A percentile compares a stretch with the other conserved stretches of the same genome.
Conservation (phyloP, 1,140 invertebrate genomes). For the Popillia japonica region DNA sequence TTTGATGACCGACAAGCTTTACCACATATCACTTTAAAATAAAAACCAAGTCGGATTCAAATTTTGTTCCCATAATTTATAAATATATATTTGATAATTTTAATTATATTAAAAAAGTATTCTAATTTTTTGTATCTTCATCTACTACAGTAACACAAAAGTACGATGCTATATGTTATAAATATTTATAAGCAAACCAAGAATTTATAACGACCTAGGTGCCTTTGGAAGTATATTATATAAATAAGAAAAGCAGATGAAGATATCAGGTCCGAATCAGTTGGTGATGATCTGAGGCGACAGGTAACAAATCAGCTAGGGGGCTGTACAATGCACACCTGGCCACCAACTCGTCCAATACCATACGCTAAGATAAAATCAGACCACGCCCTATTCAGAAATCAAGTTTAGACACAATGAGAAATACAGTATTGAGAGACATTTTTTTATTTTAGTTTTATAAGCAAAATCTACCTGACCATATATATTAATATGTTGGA, state of each 20-base stretch:
- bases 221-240: slow-evolving; percentile 9
- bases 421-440: slow-evolving; percentile 34
- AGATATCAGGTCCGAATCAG: slow-evolving; percentile 44
- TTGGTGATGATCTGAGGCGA: slow-evolving; percentile 47
- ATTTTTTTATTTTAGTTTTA: slow-evolving; percentile 8
- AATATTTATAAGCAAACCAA: neutral
- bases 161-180: neutral
- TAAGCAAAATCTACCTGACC: neutral
- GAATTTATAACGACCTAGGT: neutral
- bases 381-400: slow-evolving; percentile 36
- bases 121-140: too few species aligned
- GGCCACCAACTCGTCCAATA: slow-evolving; percentile 47
- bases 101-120: too few species aligned
- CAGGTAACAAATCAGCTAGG: slow-evolving; percentile 49
- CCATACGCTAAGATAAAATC: slow-evolving; percentile 27
- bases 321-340: slow-evolving; percentile 47
- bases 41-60: too few species aligned
- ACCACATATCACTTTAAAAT: too few species aligned
- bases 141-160: slow-evolving; percentile 52
- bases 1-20: too few species aligned
- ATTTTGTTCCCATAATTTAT: too few species aligned
- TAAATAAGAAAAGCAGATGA: slow-evolving; percentile 43
- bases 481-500: neutral
- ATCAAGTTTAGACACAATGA: slow-evolving; percentile 36
- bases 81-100: too few species aligned